Evolutionary conservation across 2,888 invertebrate species (phyloP).

Genomic region (Macroteleia sp.): DNA sequence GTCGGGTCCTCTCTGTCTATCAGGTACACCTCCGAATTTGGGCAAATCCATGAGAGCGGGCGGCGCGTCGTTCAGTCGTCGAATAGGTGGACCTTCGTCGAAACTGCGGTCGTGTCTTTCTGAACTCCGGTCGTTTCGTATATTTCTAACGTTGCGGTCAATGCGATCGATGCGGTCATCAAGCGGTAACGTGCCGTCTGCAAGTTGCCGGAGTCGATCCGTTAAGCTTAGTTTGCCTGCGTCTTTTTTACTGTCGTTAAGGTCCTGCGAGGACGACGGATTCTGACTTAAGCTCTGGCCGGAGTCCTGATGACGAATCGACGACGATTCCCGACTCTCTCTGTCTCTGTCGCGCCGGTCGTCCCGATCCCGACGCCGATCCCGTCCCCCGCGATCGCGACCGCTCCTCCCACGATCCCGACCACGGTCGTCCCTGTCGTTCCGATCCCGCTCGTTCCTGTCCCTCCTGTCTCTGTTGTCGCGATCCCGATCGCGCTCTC

Average conservation of each 20-base stretch:
- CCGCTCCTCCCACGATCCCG: slow-evolving; percentile 78
- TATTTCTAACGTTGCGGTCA: slow-evolving; percentile 71
- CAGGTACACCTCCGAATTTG: slow-evolving; percentile 73
- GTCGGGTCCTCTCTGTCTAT: slow-evolving; percentile 75
- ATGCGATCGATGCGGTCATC: slow-evolving; percentile 80
- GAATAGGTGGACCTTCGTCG: slow-evolving; percentile 71
- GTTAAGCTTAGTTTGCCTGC: slow-evolving; percentile 79
- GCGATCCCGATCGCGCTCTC: slow-evolving; percentile 76
- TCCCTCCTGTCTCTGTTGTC: slow-evolving; percentile 77
- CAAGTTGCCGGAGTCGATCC: slow-evolving; percentile 81
- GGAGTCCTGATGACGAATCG: slow-evolving; percentile 74
- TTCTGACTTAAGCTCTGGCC: background rate
- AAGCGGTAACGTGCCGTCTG: slow-evolving; percentile 80
- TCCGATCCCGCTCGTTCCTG: slow-evolving; percentile 72
- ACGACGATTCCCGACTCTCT: slow-evolving; percentile 73
- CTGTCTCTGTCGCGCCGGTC: slow-evolving; percentile 79
- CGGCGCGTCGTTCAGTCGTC: slow-evolving; percentile 76
- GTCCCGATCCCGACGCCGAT: slow-evolving; percentile 76
- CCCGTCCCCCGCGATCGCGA: slow-evolving; percentile 77
- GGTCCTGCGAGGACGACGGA: slow-evolving; percentile 41
- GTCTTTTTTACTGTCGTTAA: slow-evolving; percentile 74
- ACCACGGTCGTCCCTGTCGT: slow-evolving; percentile 74
- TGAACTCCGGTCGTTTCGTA: slow-evolving; percentile 76
- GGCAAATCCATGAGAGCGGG: slow-evolving; percentile 82
- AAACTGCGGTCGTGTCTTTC: slow-evolving; percentile 70